Percentiles rank a stretch among this genome's conserved stretches.
phyloP scores from a whole-genome alignment of 2,888 invertebrate species.

The Ochropleura plecta region DNA sequence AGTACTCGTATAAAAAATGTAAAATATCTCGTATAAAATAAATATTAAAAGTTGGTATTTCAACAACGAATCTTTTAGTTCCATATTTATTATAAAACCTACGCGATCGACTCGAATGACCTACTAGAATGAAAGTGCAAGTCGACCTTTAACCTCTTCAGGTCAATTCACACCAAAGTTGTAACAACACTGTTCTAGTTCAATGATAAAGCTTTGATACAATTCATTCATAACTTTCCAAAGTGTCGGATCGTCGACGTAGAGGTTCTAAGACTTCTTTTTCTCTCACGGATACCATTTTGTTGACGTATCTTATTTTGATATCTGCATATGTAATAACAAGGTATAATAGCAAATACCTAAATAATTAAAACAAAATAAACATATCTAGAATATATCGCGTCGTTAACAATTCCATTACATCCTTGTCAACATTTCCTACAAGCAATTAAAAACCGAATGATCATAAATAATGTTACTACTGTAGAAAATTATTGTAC shows the following conservation, averaged over 20 bases:
- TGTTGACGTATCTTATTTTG: neutral
- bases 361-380: neutral
- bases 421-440: neutral
- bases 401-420: neutral
- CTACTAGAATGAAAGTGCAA: constrained; percentile 26
- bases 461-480: constrained; percentile 19
- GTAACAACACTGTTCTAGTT: neutral
- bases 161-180: constrained; percentile 4
- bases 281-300: neutral
- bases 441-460: neutral
- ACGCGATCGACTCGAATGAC: constrained; percentile 14
- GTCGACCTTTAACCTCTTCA: constrained; percentile 1
- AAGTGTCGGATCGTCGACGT: neutral
- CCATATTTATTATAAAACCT: constrained; percentile 7
- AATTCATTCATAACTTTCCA: constrained; percentile 30
- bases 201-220: constrained; percentile 4
- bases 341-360: neutral
- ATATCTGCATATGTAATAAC: neutral
- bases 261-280: neutral
- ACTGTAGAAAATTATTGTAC: constrained; percentile 17
- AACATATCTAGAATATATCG: neutral
- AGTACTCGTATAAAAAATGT: neutral
- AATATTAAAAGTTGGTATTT: neutral
- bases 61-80: neutral
- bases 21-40: neutral